A percentile compares a stretch with the other conserved stretches of the same genome.
Conservation (phyloP, 2,797 vertebrate species). For the Hephaestus fuliginosus region DNA sequence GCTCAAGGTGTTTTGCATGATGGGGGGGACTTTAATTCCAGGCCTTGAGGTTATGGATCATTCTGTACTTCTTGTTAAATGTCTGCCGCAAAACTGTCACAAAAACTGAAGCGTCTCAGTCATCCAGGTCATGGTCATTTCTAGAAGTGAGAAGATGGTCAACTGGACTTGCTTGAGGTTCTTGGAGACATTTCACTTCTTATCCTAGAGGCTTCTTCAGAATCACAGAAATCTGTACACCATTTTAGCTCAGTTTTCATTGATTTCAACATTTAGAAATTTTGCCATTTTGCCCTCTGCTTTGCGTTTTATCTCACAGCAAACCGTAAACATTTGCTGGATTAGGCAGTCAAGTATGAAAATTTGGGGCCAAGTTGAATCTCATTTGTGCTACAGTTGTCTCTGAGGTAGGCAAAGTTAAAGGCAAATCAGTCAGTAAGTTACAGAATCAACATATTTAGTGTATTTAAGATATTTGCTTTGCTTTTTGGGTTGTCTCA, state of each 20-base stretch:
- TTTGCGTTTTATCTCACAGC: slow-evolving; percentile 15
- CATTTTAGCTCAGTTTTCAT: slow-evolving; percentile 6
- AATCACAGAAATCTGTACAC: background rate
- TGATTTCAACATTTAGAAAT: slow-evolving; percentile 13
- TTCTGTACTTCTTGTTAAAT: background rate
- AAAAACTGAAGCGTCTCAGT: background rate
- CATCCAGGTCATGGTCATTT: too few relatives aligned
- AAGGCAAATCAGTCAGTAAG: too few relatives aligned
- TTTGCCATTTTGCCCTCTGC: background rate
- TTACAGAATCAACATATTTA: background rate
- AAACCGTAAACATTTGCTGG: background rate
- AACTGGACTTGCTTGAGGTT: too few relatives aligned
- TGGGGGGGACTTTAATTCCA: slow-evolving; percentile 1
- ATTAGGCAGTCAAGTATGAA: background rate
- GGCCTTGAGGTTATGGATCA: background rate
- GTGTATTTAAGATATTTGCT: background rate
- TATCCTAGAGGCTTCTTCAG: too few relatives aligned
- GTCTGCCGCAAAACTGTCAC: background rate
- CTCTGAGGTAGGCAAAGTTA: background rate
- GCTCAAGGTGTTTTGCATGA: slow-evolving; percentile 34
- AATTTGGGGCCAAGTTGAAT: slow-evolving; percentile 11
- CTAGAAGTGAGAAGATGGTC: too few relatives aligned
- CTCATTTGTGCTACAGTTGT: slow-evolving; percentile 28
- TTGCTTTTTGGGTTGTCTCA: background rate
- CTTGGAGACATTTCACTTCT: too few relatives aligned